A percentile compares a stretch with the other conserved stretches of the same genome.
These are phyloP conservation scores for Dastarcus helophoroides DNA, from an alignment of 2,888 invertebrate species.

Conservation along the genomic window DNA sequence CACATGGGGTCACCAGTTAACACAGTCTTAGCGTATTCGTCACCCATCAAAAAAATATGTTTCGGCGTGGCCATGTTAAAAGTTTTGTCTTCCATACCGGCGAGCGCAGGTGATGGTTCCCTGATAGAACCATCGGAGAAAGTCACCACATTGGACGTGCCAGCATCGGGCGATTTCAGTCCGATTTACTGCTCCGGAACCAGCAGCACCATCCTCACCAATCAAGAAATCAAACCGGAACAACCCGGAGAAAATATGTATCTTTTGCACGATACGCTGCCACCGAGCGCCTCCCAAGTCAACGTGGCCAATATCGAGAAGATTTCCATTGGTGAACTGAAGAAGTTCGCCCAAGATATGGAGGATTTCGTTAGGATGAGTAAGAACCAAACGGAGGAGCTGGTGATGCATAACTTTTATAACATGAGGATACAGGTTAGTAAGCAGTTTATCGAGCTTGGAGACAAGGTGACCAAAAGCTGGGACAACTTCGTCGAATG, in stretches of 20 bases:
- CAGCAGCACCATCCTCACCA: conserved; percentile 9
- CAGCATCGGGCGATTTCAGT: conserved; percentile 11
- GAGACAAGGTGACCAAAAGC: conserved; percentile 19
- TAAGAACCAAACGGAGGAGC: conserved; percentile 16
- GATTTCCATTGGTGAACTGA: conserved; percentile 11
- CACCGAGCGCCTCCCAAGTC: conserved; percentile 10
- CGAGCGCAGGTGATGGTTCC: not conserved
- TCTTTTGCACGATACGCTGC: conserved; percentile 9
- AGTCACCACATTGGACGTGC: conserved; percentile 3
- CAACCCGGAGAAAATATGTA: conserved; percentile 7
- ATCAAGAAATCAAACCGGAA: conserved; percentile 5
- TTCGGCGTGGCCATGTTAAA: conserved; percentile 11
- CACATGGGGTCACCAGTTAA: conserved; percentile 19
- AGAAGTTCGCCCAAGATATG: conserved; percentile 14
- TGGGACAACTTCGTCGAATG: conserved; percentile 21
- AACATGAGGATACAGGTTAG: conserved; percentile 18
- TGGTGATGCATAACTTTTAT: conserved; percentile 19
- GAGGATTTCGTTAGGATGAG: conserved; percentile 15
- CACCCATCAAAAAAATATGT: conserved; percentile 19
- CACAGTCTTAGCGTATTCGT: conserved; percentile 17
- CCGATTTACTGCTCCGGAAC: conserved; percentile 6
- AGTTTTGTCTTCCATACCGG: conserved; percentile 1
- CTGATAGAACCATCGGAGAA: conserved; percentile 3
- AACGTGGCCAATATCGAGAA: conserved; percentile 5
- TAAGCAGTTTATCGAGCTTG: conserved; percentile 21